Percentiles rank a stretch among this genome's conserved stretches.
These are phyloP conservation scores for Neodiprion pinetum DNA, from an alignment of 1,140 invertebrate genomes.

Conservation along the genomic window DNA sequence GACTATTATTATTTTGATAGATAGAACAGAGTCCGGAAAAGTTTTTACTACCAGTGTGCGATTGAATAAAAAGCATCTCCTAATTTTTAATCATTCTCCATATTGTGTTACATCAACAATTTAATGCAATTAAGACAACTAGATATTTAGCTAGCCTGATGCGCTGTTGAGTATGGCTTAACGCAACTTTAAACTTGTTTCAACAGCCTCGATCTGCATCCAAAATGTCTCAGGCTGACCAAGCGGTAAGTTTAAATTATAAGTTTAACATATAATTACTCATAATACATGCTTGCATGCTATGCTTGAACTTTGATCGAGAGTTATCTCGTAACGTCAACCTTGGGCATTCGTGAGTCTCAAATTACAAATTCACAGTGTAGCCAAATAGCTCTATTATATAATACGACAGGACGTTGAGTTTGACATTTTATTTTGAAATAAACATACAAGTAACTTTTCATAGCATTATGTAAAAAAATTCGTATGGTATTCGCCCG, in stretches of 20 bases:
- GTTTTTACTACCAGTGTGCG: not conserved
- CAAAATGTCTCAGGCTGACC: constrained; percentile 57
- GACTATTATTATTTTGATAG: not conserved
- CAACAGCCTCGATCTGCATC: constrained; percentile 54
- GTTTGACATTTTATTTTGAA: too few relatives aligned
- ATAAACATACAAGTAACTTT: too few relatives aligned
- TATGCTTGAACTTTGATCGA: too few relatives aligned
- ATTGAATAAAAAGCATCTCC: constrained; percentile 29
- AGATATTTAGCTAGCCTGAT: not conserved
- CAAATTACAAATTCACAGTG: too few relatives aligned
- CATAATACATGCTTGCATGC: too few relatives aligned
- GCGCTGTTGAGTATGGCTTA: not conserved
- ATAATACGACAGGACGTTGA: too few relatives aligned
- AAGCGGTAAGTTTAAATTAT: constrained; percentile 52
- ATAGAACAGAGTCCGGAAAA: constrained; percentile 15
- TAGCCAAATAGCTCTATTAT: too few relatives aligned
- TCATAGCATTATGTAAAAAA: too few relatives aligned
- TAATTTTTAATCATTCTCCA: constrained; percentile 13
- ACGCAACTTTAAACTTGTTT: not conserved
- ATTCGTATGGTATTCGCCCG: too few relatives aligned
- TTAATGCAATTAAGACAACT: constrained; percentile 20
- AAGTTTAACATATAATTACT: not conserved
- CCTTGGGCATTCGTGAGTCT: too few relatives aligned
- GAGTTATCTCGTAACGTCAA: too few relatives aligned
- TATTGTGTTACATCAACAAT: constrained; percentile 13